Percentiles rank a stretch among this genome's conserved stretches.
Evolutionary conservation across 2,888 invertebrate genomes (phyloP).

Genomic region (Trypoxylon attenuatum): DNA sequence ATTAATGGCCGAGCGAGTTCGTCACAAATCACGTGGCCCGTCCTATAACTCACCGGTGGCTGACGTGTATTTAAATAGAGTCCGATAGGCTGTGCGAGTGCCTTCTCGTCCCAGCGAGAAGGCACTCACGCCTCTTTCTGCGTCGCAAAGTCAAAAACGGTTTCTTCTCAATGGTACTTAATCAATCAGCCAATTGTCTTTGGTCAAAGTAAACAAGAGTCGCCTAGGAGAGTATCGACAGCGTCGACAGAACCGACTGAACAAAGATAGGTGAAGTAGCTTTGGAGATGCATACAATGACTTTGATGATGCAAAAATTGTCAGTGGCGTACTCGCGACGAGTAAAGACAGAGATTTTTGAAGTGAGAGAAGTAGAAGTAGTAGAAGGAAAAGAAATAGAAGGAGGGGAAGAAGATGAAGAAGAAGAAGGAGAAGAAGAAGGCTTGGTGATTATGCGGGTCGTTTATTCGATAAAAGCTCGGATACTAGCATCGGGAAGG

Average conservation of each 20-base stretch:
- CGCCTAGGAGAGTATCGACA: too few relatives aligned
- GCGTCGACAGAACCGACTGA: too few relatives aligned
- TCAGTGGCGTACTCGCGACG: too few relatives aligned
- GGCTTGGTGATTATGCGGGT: conserved; percentile 36
- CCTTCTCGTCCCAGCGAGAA: conserved; percentile 31
- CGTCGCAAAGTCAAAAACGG: conserved; percentile 25
- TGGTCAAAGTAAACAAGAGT: too few relatives aligned
- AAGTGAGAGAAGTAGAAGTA: too few relatives aligned
- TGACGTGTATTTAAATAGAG: conserved; percentile 71
- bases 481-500: conserved; percentile 40
- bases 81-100: conserved; percentile 62
- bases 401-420: conserved; percentile 32
- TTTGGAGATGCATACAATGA: too few relatives aligned
- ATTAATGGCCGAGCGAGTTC: conserved; percentile 69
- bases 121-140: conserved; percentile 22
- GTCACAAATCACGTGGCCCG: conserved; percentile 70
- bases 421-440: conserved; percentile 30
- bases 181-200: too few relatives aligned
- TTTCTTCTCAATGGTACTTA: too few relatives aligned
- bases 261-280: too few relatives aligned
- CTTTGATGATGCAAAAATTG: too few relatives aligned
- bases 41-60: conserved; percentile 68
- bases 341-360: too few relatives aligned
- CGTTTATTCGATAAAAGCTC: conserved; percentile 66
- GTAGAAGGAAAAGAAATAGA: neutral